Evolutionary conservation across 2,113 vertebrate species (phyloP).

Genomic region (Pygoscelis adeliae): DNA sequence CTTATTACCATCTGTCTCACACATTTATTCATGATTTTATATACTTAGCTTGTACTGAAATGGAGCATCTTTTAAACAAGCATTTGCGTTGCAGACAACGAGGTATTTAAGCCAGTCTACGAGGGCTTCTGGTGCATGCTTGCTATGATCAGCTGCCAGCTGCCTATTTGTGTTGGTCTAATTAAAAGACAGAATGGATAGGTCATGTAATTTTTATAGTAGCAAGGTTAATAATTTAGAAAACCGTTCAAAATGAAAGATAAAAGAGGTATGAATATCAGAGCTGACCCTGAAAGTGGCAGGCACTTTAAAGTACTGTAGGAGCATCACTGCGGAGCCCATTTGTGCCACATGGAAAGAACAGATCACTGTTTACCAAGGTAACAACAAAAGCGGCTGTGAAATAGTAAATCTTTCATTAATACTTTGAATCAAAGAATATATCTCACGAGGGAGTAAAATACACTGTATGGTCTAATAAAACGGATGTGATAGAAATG

Average conservation of each 20-base stretch:
- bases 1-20: background rate
- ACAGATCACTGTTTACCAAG: background rate
- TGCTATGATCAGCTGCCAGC: background rate
- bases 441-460: background rate
- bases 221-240: background rate
- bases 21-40: background rate
- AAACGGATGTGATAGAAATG: background rate
- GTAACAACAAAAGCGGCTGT: background rate
- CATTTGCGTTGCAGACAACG: background rate
- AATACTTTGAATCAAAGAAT: background rate
- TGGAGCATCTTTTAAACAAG: background rate
- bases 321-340: rapidly evolving
- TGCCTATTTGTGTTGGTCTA: background rate
- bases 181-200: background rate
- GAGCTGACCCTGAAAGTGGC: background rate
- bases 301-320: background rate
- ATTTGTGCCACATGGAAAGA: background rate
- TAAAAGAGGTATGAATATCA: background rate
- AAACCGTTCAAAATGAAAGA: background rate
- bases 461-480: background rate
- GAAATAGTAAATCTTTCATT: background rate
- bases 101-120: background rate
- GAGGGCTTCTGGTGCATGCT: background rate
- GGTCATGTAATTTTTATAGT: background rate
- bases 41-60: background rate